A percentile compares a stretch with the other conserved stretches of the same genome.
Conservation (phyloP, 2,888 invertebrate genomes). For the Hanleya hanleyi region DNA sequence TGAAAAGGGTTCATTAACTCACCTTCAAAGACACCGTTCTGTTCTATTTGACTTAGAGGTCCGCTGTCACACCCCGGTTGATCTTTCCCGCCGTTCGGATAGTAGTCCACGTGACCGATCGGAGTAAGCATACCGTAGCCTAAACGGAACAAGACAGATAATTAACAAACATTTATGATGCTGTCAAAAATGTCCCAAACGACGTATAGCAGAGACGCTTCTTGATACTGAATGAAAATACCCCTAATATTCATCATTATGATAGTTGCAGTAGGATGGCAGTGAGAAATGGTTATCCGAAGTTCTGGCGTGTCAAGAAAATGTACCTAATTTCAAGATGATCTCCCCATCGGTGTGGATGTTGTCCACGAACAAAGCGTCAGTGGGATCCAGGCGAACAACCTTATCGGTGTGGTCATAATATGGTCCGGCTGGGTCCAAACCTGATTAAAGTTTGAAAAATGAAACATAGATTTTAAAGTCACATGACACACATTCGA, state of each 20-base stretch:
- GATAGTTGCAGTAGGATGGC: too few species aligned
- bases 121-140: conserved; percentile 56
- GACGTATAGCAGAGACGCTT: too few species aligned
- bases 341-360: conserved; percentile 85
- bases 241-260: too few species aligned
- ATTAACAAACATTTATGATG: too few species aligned
- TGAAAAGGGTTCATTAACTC: too few species aligned
- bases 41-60: conserved; percentile 34
- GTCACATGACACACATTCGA: too few species aligned
- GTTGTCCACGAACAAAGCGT: conserved; percentile 90
- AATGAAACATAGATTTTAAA: too few species aligned
- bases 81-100: conserved; percentile 70
- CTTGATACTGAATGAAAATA: too few species aligned
- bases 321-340: conserved; percentile 35
- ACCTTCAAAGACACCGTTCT: conserved; percentile 49
- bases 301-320: too few species aligned
- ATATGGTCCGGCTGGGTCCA: conserved; percentile 92
- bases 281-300: too few species aligned
- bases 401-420: conserved; percentile 88
- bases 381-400: conserved; percentile 86
- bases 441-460: too few species aligned
- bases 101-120: conserved; percentile 72
- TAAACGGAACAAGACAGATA: conserved; percentile 12
- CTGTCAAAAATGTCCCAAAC: too few species aligned
- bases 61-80: conserved; percentile 71